phyloP scores from a whole-genome alignment of 2,113 vertebrate species.

The Pantherophis guttatus region DNA sequence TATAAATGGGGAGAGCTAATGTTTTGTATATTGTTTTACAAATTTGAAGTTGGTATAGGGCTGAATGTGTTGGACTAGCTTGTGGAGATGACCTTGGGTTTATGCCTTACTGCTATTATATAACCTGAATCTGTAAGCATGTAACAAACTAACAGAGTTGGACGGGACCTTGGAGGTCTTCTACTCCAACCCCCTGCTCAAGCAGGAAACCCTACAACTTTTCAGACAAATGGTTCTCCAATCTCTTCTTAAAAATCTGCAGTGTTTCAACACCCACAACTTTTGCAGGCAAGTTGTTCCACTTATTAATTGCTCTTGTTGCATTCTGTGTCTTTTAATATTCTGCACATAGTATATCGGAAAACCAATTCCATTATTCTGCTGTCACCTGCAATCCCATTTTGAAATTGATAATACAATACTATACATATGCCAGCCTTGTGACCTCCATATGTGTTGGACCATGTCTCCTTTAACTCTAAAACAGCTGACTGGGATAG shows the following conservation, averaged over 20 bases:
- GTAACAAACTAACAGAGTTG: background rate
- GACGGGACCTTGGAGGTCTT: background rate
- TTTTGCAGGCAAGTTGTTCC: background rate
- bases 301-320: background rate
- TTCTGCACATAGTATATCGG: background rate
- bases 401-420: background rate
- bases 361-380: background rate
- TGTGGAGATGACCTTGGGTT: background rate
- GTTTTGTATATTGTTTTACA: constrained; percentile 18
- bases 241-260: background rate
- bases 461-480: background rate
- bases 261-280: background rate
- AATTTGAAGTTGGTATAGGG: constrained; percentile 10
- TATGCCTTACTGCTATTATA: background rate
- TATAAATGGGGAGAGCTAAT: background rate
- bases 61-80: background rate
- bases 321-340: background rate
- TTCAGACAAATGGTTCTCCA: background rate
- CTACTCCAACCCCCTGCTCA: background rate
- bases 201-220: background rate
- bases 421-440: background rate
- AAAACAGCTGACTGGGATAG: background rate
- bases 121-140: background rate
- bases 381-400: background rate
- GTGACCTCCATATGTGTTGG: background rate